Evolutionary conservation across 2,888 invertebrate species (phyloP).

Genomic region (Odontocerum albicorne): DNA sequence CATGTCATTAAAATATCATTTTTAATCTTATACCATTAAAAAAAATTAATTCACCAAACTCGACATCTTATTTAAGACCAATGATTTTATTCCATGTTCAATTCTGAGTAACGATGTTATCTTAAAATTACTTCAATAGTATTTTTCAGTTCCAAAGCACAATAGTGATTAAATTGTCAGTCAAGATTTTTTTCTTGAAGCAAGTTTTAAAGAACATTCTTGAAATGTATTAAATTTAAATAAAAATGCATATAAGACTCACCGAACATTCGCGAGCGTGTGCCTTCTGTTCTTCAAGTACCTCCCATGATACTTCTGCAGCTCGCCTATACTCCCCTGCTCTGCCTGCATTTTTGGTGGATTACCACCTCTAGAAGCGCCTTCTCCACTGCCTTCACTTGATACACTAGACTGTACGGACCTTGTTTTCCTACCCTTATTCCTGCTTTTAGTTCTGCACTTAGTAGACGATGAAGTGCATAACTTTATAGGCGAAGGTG

Average conservation of each 20-base stretch:
- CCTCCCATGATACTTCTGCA: conserved; percentile 85
- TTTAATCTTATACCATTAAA: too few species aligned
- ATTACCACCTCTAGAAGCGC: conserved; percentile 41
- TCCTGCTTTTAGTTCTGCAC: conserved; percentile 56
- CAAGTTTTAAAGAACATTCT: background rate
- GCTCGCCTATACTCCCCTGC: conserved; percentile 87
- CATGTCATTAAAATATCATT: too few species aligned
- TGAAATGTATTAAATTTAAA: background rate
- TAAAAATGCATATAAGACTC: conserved; percentile 51
- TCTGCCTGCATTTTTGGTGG: conserved; percentile 85
- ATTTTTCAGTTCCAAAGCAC: too few species aligned
- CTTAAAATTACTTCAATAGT: too few species aligned
- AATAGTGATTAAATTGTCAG: background rate
- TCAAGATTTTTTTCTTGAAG: background rate
- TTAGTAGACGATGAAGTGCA: conserved; percentile 59
- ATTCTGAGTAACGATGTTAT: too few species aligned
- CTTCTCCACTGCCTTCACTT: conserved; percentile 30
- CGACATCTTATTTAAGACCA: too few species aligned
- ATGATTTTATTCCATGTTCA: too few species aligned
- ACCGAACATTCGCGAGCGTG: conserved; percentile 92
- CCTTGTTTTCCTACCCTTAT: conserved; percentile 49
- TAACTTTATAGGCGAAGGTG: conserved; percentile 63
- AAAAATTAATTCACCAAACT: too few species aligned
- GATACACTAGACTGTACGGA: conserved; percentile 40
- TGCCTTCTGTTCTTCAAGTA: conserved; percentile 85